These are phyloP conservation scores for Cyphomyrmex costatus DNA, from an alignment of 1,140 invertebrate species.

Conservation along the genomic window DNA sequence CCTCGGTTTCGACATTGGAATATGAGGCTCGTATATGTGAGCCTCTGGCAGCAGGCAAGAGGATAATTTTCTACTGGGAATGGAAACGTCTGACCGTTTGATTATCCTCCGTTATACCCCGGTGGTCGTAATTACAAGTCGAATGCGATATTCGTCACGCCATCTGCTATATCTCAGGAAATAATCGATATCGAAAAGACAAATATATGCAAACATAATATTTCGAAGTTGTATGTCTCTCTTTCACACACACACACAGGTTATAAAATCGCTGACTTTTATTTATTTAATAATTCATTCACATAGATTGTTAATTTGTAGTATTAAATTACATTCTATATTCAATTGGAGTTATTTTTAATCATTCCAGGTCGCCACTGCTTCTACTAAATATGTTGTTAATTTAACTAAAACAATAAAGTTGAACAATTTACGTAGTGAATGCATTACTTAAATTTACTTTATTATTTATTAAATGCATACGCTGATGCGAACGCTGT, in stretches of 20 bases:
- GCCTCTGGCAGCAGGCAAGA: slow-evolving; percentile 41
- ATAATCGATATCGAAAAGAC: slow-evolving; percentile 40
- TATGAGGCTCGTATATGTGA: not conserved
- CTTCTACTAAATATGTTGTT: too few relatives aligned
- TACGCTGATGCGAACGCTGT: too few relatives aligned
- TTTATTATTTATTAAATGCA: too few relatives aligned
- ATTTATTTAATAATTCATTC: not conserved
- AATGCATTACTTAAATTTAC: too few relatives aligned
- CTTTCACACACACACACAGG: too few relatives aligned
- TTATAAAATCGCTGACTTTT: not conserved
- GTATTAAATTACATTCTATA: too few relatives aligned
- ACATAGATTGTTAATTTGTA: too few relatives aligned
- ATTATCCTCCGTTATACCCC: slow-evolving; percentile 71
- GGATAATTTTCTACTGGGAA: slow-evolving; percentile 69
- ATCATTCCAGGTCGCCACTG: too few relatives aligned
- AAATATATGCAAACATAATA: not conserved
- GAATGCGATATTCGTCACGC: slow-evolving; percentile 79
- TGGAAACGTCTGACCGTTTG: slow-evolving; percentile 72
- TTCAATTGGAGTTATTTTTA: too few relatives aligned
- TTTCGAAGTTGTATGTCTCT: not conserved
- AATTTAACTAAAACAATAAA: too few relatives aligned
- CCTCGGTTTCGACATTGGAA: slow-evolving; percentile 40
- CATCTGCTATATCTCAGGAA: slow-evolving; percentile 75
- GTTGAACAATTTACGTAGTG: too few relatives aligned
- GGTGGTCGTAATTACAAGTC: slow-evolving; percentile 74